Evolutionary conservation across 2,113 vertebrate species (phyloP).

Genomic region (Trematocara macrostoma): DNA sequence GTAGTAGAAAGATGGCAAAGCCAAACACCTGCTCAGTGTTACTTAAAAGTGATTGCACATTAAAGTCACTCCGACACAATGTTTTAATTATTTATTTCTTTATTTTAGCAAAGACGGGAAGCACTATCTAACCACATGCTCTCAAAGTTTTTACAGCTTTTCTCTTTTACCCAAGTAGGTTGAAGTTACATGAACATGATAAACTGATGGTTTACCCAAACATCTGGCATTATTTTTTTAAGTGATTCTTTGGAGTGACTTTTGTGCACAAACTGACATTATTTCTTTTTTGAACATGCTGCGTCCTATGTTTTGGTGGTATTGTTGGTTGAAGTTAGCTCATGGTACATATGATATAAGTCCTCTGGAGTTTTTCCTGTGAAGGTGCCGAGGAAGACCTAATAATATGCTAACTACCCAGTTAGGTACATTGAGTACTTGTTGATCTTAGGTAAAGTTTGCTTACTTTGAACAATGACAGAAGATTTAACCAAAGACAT

Average conservation of each 20-base stretch:
- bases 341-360: rapidly evolving
- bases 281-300: background rate
- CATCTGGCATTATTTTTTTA: rapidly evolving
- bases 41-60: background rate
- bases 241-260: rapidly evolving
- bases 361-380: background rate
- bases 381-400: background rate
- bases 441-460: background rate
- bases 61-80: background rate
- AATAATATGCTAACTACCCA: background rate
- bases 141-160: background rate
- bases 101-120: background rate
- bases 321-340: background rate
- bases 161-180: background rate
- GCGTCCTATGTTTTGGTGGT: background rate
- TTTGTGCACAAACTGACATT: background rate
- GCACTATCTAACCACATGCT: background rate
- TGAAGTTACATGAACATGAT: background rate
- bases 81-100: background rate
- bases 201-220: background rate
- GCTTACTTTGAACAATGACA: rapidly evolving
- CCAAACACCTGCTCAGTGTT: background rate
- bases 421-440: background rate
- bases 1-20: background rate
- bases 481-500: background rate